These are phyloP conservation scores for Pomacea canaliculata DNA, from an alignment of 2,888 invertebrate species.

Conservation along the genomic window DNA sequence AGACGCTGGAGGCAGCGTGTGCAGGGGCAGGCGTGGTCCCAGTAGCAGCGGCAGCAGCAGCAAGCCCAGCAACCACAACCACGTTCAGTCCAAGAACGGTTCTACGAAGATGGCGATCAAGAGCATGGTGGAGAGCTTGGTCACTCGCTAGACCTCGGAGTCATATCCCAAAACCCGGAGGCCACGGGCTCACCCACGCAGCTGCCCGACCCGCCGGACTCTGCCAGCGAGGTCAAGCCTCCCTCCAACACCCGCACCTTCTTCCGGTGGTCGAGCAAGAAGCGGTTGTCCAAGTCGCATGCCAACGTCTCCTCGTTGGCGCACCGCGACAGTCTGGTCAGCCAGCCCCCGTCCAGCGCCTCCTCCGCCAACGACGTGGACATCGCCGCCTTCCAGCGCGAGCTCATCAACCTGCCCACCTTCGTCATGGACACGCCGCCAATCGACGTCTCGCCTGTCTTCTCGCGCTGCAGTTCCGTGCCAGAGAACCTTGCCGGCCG, in stretches of 20 bases:
- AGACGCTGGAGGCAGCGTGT: constrained; percentile 21
- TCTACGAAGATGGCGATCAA: constrained; percentile 60
- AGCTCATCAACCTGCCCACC: constrained; percentile 74
- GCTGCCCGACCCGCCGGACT: constrained; percentile 7
- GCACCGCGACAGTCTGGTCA: constrained; percentile 42
- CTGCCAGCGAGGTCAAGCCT: constrained; percentile 15
- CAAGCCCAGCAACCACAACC: constrained; percentile 20
- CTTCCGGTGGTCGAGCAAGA: constrained; percentile 69
- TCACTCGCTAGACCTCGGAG: constrained; percentile 62
- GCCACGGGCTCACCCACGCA: constrained; percentile 10
- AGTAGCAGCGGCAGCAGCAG: background rate
- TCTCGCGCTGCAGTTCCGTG: constrained; percentile 67
- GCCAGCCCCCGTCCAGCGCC: constrained; percentile 35
- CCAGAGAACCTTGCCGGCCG: constrained; percentile 61
- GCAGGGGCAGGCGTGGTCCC: too few relatives aligned
- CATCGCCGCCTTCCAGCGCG: constrained; percentile 74
- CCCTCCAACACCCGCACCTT: constrained; percentile 39
- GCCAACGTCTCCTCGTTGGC: constrained; percentile 51
- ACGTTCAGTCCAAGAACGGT: constrained; percentile 44
- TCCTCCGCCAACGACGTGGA: constrained; percentile 67
- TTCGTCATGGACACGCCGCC: constrained; percentile 67
- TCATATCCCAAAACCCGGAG: constrained; percentile 34
- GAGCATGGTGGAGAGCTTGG: constrained; percentile 65
- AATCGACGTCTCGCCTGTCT: constrained; percentile 62
- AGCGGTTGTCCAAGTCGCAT: constrained; percentile 66